These are phyloP conservation scores for Apus apus DNA, from an alignment of 2,113 vertebrate species.

Conservation along the genomic window DNA sequence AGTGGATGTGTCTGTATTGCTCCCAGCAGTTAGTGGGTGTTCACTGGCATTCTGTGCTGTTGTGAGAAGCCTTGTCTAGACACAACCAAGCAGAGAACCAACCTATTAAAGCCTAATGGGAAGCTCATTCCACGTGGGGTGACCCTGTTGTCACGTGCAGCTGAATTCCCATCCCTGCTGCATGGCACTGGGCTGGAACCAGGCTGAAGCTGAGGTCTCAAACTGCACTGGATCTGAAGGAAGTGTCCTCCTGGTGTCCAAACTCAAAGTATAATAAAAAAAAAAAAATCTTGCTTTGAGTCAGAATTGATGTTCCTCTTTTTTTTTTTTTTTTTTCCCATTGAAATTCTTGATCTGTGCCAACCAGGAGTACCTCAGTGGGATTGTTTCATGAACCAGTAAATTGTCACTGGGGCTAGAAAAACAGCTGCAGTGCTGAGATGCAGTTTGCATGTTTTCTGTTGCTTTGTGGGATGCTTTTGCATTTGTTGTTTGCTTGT, in stretches of 20 bases:
- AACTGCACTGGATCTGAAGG: neutral
- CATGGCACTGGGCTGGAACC: neutral
- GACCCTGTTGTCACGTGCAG: no score
- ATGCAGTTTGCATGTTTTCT: neutral
- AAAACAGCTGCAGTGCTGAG: neutral
- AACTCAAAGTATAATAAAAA: neutral
- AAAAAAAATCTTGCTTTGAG: neutral
- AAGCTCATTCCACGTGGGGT: rapidly evolving
- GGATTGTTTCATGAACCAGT: neutral
- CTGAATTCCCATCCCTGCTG: neutral
- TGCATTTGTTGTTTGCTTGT: neutral
- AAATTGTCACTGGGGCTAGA: neutral
- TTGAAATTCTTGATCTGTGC: neutral
- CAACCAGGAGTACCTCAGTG: neutral
- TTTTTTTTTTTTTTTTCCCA: neutral
- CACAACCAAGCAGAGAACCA: no score
- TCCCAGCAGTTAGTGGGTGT: no score
- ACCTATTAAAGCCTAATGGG: rapidly evolving
- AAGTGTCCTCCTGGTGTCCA: neutral
- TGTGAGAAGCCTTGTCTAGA: neutral
- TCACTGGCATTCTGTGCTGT: neutral
- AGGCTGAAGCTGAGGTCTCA: neutral
- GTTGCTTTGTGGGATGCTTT: neutral
- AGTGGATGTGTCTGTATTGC: no score
- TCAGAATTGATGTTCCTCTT: neutral